A percentile compares a stretch with the other conserved stretches of the same genome.
Conservation (phyloP, 2,797 vertebrate genomes). For the Molossus alvarezi region DNA sequence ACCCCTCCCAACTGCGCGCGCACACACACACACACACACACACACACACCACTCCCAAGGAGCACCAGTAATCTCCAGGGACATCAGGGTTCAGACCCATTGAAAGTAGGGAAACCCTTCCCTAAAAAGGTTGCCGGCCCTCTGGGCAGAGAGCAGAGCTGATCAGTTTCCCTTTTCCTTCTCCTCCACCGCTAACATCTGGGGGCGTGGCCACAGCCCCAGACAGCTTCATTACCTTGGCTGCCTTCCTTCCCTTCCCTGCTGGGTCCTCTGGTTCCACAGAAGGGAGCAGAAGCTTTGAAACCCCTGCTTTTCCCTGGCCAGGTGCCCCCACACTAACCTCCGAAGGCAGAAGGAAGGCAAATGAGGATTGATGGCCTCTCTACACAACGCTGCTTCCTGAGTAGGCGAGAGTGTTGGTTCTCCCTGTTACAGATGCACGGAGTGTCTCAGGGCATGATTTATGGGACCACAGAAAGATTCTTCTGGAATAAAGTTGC, state of each 20-base stretch:
- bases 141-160: neutral
- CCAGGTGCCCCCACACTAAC: neutral
- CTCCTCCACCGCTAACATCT: neutral
- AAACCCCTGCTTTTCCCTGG: neutral
- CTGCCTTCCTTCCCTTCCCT: neutral
- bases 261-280: neutral
- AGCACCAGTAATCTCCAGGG: neutral
- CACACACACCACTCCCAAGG: neutral
- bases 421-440: conserved; percentile 31
- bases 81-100: neutral
- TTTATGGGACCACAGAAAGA: neutral
- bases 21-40: neutral
- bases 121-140: neutral
- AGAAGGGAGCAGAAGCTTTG: neutral
- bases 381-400: neutral
- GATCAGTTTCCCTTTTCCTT: neutral
- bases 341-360: neutral
- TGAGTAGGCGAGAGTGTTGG: neutral
- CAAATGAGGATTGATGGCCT: neutral
- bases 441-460: conserved; percentile 6
- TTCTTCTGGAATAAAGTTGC: conserved; percentile 59
- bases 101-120: neutral
- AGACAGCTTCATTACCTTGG: neutral
- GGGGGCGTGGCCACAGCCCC: neutral
- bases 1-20: neutral